These are phyloP conservation scores for Hippoglossus stenolepis DNA, from an alignment of 2,113 vertebrate species.

Conservation along the genomic window DNA sequence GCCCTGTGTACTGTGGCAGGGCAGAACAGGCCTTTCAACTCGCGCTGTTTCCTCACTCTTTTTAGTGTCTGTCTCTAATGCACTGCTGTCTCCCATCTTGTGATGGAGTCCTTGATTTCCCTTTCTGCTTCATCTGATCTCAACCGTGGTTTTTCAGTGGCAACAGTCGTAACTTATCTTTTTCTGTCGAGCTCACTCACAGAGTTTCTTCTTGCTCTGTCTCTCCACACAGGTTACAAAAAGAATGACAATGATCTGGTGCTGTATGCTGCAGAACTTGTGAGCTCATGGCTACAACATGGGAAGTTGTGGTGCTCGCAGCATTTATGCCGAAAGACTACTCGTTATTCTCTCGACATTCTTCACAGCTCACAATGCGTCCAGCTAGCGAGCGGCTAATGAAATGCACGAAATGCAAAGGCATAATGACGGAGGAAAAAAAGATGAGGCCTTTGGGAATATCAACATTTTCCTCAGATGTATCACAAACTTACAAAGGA, in stretches of 20 bases:
- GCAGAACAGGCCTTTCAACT: constrained; percentile 33
- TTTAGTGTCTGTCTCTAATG: constrained; percentile 32
- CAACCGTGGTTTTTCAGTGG: constrained; percentile 31
- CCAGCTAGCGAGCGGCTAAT: background rate
- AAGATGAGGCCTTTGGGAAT: background rate
- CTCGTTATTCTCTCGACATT: background rate
- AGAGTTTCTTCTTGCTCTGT: background rate
- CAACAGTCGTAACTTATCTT: constrained; percentile 12
- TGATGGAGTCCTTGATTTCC: constrained; percentile 32
- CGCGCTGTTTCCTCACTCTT: constrained; percentile 1
- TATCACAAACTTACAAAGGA: background rate
- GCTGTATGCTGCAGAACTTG: background rate
- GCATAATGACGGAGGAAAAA: background rate
- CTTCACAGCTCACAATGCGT: background rate
- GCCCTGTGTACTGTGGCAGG: constrained; percentile 15
- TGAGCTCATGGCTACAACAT: background rate
- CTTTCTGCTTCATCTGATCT: constrained; percentile 10
- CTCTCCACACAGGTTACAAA: background rate
- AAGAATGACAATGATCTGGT: background rate
- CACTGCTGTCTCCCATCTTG: constrained; percentile 20
- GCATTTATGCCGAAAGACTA: background rate
- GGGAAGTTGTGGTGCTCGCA: background rate
- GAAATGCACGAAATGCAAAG: background rate
- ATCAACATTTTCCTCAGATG: background rate
- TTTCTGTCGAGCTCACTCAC: background rate